Evolutionary conservation across 2,888 invertebrate species (phyloP), one percentile per base, ranked within the genome.

Genomic region (Parascotia fuliginaria): DNA sequence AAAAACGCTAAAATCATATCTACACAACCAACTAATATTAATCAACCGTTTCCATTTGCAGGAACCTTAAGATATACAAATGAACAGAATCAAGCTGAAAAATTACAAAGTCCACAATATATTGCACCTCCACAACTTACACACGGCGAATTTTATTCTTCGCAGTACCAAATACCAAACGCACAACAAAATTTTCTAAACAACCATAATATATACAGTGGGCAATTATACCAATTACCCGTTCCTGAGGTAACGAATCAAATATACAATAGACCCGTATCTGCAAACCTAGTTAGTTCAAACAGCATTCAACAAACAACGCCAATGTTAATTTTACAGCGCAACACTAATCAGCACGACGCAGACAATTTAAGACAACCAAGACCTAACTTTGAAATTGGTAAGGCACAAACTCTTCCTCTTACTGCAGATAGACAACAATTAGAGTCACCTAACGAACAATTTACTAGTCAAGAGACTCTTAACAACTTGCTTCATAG

Each of bases 221-320:
- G 90, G 19, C 91, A 92, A 65, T 66, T 89, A 42, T 92, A 92
- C 58, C 82, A 90, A 65, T 75, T 82, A 37, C 82, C 91, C 16
- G 91, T 91, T 34, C 89, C 89, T 45, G 87, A 89, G 55, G 90
- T 91, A 16, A 87, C 87, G 11, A 80, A 69, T 48, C 80, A 88
- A 56, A 75, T 89, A 54, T 85, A 87, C 56, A 90, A 89, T 51
- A 73, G 63, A 46, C 83, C 78, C 41, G 79, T 69, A 54, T 60
- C 75, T 32, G 73, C 60, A 9, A 79, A 78, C 33, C 42, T 77
- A 16, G 51, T 65, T 31, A 70, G 71, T 59, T 39, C 62, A 9
- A 61, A 44, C 40, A 64, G 65, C 41, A 52, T 46, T 36, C 66
- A 60, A 45, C 56, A 67, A 22, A 65, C 54, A 42, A 62, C 62